phyloP scores from a whole-genome alignment of 2,888 invertebrate genomes.

The Drosophila nr. fundita region DNA sequence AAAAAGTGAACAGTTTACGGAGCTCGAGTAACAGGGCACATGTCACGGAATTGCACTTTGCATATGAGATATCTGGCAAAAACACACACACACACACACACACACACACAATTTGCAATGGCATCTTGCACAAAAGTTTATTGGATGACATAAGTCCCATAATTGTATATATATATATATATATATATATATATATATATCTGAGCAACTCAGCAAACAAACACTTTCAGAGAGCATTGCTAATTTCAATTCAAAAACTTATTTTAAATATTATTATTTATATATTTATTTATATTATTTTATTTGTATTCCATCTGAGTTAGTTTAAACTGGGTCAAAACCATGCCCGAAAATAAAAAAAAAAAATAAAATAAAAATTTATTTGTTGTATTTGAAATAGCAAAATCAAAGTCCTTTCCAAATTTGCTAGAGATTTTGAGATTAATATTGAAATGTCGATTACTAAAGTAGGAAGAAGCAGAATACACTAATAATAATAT shows the following conservation, averaged over 20 bases:
- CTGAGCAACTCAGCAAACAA: not conserved
- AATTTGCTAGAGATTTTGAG: not conserved
- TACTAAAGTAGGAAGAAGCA: not conserved
- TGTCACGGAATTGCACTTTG: slow-evolving; percentile 70
- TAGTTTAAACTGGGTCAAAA: not conserved
- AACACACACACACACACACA: not conserved
- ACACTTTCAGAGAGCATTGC: not conserved
- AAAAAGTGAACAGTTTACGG: slow-evolving; percentile 25
- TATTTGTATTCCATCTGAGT: too few species aligned
- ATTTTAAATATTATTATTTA: not conserved
- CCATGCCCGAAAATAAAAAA: rapidly evolving
- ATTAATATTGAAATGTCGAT: not conserved
- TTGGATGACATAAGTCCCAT: slow-evolving; percentile 38
- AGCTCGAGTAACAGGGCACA: slow-evolving; percentile 68
- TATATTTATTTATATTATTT: too few species aligned
- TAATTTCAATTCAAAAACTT: not conserved
- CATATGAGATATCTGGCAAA: slow-evolving; percentile 47
- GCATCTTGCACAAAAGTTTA: slow-evolving; percentile 38
- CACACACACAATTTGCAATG: slow-evolving; percentile 11
- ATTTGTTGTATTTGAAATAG: not conserved
- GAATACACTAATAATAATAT: not conserved
- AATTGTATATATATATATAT: too few species aligned
- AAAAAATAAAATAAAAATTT: not conserved
- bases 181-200: too few species aligned
- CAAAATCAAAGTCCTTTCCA: not conserved